Conservation (phyloP, 2,888 invertebrate species). For the Rhorus exstirpatorius region DNA sequence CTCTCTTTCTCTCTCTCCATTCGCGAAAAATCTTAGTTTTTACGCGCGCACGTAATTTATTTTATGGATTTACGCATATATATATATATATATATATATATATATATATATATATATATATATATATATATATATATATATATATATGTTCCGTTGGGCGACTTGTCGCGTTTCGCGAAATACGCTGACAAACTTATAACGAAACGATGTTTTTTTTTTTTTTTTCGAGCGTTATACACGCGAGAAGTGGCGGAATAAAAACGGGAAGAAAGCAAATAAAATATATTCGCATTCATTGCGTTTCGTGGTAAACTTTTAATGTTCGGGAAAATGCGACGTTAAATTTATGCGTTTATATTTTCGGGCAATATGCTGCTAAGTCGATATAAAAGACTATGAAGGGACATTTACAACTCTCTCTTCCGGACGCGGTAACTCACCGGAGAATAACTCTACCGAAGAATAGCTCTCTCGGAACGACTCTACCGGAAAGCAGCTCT, state of each 20-base stretch:
- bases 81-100: no score
- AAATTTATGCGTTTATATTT: constrained; percentile 18
- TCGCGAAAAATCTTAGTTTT: constrained; percentile 20
- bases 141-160: constrained; percentile 10
- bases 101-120: no score
- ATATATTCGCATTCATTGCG: constrained; percentile 37
- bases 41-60: constrained; percentile 32
- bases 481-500: no score
- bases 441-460: no score
- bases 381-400: constrained; percentile 23
- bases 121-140: no score
- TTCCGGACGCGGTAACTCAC: no score
- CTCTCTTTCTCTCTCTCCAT: background rate
- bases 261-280: constrained; percentile 16
- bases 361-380: constrained; percentile 7
- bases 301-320: constrained; percentile 62
- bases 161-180: constrained; percentile 47
- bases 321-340: constrained; percentile 41
- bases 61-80: no score
- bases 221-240: background rate
- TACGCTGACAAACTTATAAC: constrained; percentile 61
- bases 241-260: constrained; percentile 4
- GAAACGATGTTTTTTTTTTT: constrained; percentile 31
- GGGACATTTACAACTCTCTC: no score
- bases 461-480: no score